Percentiles rank a stretch among this genome's conserved stretches.
Evolutionary conservation across 2,113 vertebrate genomes (phyloP).

Genomic region (Hirundichthys speculiger): DNA sequence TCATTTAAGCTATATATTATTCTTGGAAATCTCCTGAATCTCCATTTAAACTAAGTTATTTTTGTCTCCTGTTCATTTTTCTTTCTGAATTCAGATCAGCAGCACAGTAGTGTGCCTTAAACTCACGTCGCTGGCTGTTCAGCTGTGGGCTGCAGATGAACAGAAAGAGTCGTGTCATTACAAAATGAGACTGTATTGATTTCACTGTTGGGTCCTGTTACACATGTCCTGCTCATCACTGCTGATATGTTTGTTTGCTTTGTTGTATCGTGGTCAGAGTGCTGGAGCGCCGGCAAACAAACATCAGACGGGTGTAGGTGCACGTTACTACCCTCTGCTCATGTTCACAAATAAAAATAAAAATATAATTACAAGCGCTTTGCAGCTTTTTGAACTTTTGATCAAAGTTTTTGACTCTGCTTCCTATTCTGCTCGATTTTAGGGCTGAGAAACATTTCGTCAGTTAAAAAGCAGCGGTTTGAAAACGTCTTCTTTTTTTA

Average conservation of each 20-base stretch:
- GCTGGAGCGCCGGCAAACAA: slow-evolving; percentile 21
- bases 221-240: slow-evolving; percentile 38
- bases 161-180: slow-evolving; percentile 9
- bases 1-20: too few species aligned
- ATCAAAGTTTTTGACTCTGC: neutral
- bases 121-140: too few species aligned
- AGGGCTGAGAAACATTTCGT: slow-evolving; percentile 2
- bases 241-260: slow-evolving; percentile 39
- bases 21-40: too few species aligned
- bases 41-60: too few species aligned
- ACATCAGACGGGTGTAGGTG: slow-evolving; percentile 8
- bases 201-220: slow-evolving; percentile 44
- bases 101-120: too few species aligned
- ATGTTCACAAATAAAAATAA: neutral
- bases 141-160: too few species aligned
- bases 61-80: too few species aligned
- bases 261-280: neutral
- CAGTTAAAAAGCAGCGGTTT: neutral
- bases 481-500: neutral
- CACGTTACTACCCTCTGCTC: too few species aligned
- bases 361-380: neutral
- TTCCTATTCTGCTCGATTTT: slow-evolving; percentile 17
- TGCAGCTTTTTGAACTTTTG: neutral
- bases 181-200: slow-evolving; percentile 48
- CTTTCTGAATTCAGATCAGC: too few species aligned